Conservation (phyloP, 1,140 invertebrate genomes). For the Uloborus diversus region DNA sequence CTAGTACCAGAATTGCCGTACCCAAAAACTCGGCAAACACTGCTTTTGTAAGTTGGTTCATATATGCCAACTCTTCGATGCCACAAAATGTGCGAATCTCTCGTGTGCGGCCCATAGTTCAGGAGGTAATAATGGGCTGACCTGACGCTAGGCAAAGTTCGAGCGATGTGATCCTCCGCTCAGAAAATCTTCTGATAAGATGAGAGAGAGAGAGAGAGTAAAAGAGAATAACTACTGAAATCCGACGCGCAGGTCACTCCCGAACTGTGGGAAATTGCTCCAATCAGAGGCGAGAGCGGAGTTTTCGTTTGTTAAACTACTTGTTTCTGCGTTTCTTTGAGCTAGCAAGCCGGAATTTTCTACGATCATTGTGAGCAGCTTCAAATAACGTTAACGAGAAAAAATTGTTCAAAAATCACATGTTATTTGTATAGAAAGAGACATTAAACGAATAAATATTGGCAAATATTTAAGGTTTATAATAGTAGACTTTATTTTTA, state of each 20-base stretch:
- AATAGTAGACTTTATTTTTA: too few relatives aligned
- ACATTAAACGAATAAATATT: too few relatives aligned
- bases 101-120: constrained; percentile 20
- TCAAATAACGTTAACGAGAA: too few relatives aligned
- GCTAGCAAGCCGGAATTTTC: too few relatives aligned
- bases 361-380: too few relatives aligned
- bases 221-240: background rate
- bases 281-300: constrained; percentile 7
- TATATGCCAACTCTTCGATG: constrained; percentile 29
- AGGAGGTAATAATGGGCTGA: background rate
- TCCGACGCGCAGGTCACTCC: background rate
- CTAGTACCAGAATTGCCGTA: constrained; percentile 83
- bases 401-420: too few relatives aligned
- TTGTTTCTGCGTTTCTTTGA: too few relatives aligned
- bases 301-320: background rate
- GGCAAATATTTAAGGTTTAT: too few relatives aligned
- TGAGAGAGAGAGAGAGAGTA: background rate
- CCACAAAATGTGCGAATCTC: constrained; percentile 35
- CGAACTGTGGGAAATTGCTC: background rate
- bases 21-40: constrained; percentile 81
- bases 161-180: too few relatives aligned
- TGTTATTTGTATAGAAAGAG: too few relatives aligned
- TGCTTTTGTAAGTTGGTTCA: background rate
- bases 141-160: too few relatives aligned
- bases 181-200: background rate